Percentiles rank a stretch among this genome's conserved stretches.
phyloP scores from a whole-genome alignment of 2,113 vertebrate species.

The Hystrix cristata region DNA sequence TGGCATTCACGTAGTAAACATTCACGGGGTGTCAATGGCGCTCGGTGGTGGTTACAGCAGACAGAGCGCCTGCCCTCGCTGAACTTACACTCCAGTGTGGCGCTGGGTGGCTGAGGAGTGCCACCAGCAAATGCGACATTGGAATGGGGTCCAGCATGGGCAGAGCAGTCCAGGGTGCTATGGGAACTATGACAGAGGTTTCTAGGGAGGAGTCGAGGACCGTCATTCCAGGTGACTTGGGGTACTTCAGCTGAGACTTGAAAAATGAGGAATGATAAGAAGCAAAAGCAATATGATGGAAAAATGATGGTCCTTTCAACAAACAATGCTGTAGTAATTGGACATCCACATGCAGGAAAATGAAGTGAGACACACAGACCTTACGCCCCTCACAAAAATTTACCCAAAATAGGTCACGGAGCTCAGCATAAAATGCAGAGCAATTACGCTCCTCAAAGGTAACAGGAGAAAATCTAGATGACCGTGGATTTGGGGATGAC shows the following conservation, averaged over 20 bases:
- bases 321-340: background rate
- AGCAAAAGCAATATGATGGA: background rate
- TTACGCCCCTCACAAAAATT: too few relatives aligned
- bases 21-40: accelerated
- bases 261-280: background rate
- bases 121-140: accelerated
- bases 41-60: accelerated
- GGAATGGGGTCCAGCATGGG: background rate
- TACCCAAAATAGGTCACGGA: too few relatives aligned
- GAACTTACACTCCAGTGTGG: background rate
- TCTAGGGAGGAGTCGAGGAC: background rate
- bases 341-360: background rate
- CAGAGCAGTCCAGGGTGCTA: background rate
- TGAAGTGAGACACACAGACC: background rate
- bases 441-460: background rate
- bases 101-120: background rate
- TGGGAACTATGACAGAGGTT: background rate
- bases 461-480: background rate
- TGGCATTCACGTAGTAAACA: accelerated
- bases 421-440: background rate
- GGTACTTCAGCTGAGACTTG: background rate
- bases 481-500: background rate
- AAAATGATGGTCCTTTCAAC: background rate
- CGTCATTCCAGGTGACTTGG: background rate
- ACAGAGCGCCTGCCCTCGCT: accelerated